A percentile compares a stretch with the other conserved stretches of the same genome.
Evolutionary conservation across 2,888 invertebrate genomes (phyloP).

Genomic region (Chrysolina americana): DNA sequence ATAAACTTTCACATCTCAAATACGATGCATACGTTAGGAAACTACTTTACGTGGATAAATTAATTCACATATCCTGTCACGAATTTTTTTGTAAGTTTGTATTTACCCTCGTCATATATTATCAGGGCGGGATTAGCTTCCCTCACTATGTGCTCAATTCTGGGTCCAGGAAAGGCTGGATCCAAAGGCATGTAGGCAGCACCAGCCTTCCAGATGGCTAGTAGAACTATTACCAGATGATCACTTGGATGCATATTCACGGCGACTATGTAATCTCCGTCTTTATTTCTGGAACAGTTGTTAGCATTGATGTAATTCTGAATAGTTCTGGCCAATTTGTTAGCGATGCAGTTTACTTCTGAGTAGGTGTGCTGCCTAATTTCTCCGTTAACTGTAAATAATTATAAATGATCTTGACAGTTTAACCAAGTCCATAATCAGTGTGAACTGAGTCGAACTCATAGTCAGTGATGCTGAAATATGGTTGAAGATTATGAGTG

Average conservation of each 20-base stretch:
- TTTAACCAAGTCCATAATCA: no score
- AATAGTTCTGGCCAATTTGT: constrained; percentile 74
- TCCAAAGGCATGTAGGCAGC: constrained; percentile 90
- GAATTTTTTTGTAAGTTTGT: neutral
- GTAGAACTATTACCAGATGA: constrained; percentile 76
- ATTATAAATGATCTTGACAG: neutral
- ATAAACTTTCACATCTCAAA: no score
- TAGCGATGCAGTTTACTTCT: constrained; percentile 73
- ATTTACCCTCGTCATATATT: constrained; percentile 77
- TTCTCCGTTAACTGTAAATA: constrained; percentile 53
- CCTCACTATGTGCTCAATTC: constrained; percentile 82
- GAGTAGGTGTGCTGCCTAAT: constrained; percentile 69
- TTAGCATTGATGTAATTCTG: constrained; percentile 66
- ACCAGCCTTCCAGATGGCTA: constrained; percentile 86
- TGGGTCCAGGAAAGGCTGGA: constrained; percentile 78
- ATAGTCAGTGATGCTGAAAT: no score
- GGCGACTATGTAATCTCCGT: constrained; percentile 82
- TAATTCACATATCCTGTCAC: no score
- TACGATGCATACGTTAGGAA: no score
- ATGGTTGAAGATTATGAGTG: no score
- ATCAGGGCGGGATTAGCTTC: constrained; percentile 82
- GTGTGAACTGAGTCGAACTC: no score
- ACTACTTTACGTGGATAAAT: no score
- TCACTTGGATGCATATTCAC: constrained; percentile 86
- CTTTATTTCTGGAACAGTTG: constrained; percentile 72